Evolutionary conservation across 2,797 vertebrate genomes (phyloP).

Genomic region (Taeniopygia guttata): DNA sequence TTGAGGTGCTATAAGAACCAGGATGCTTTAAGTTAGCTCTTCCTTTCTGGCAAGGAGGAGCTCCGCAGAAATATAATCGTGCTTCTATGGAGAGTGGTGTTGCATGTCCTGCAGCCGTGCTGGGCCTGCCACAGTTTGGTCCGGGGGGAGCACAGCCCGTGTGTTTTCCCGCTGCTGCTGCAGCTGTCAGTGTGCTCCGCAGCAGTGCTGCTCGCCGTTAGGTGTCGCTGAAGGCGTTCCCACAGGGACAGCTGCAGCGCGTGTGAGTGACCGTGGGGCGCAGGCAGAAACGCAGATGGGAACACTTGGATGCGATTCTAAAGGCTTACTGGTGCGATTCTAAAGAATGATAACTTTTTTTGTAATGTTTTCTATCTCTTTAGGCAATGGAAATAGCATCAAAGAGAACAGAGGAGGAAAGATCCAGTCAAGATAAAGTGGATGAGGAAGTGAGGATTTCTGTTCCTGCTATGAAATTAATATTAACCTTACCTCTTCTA

Average conservation of each 20-base stretch:
- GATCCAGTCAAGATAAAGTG: slow-evolving; percentile 88
- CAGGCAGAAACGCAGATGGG: background rate
- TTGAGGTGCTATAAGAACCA: background rate
- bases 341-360: slow-evolving; percentile 20
- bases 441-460: slow-evolving; percentile 81
- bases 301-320: background rate
- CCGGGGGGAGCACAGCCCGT: background rate
- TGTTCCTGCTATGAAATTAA: background rate
- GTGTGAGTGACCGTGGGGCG: background rate
- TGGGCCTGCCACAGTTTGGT: background rate
- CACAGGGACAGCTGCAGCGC: background rate
- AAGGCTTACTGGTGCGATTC: background rate
- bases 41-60: background rate
- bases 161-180: background rate
- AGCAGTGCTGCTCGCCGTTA: background rate
- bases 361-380: slow-evolving; percentile 36
- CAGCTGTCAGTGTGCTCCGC: fast-evolving
- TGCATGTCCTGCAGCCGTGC: background rate
- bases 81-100: background rate
- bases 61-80: background rate
- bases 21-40: background rate
- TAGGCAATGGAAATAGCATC: slow-evolving; percentile 90
- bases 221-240: background rate
- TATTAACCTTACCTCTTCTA: background rate
- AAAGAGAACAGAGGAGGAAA: slow-evolving; percentile 85